Evolutionary conservation across 1,140 invertebrate genomes (phyloP).

Genomic region (Orchestia grillus): DNA sequence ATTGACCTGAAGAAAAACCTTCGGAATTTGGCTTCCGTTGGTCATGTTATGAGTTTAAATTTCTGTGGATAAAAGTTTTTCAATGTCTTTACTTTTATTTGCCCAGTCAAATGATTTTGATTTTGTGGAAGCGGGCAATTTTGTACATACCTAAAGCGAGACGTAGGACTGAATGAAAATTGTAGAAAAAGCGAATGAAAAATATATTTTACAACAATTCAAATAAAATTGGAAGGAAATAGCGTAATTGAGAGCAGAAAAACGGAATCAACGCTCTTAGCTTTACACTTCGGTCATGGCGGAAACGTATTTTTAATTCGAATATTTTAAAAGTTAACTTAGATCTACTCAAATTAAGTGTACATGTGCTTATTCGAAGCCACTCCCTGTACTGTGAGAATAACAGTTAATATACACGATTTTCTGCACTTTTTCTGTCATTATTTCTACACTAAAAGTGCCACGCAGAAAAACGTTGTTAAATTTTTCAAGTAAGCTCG

Average conservation of each 20-base stretch:
- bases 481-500: too few relatives aligned
- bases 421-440: too few relatives aligned
- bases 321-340: not conserved
- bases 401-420: not conserved
- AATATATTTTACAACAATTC: not conserved
- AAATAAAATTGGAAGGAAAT: not conserved
- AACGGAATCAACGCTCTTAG: not conserved
- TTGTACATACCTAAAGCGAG: not conserved
- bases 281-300: not conserved
- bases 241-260: not conserved
- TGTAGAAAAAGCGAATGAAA: not conserved
- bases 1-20: too few relatives aligned
- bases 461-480: too few relatives aligned
- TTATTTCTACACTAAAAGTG: too few relatives aligned
- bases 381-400: not conserved
- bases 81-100: too few relatives aligned
- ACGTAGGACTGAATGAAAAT: not conserved
- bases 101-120: too few relatives aligned
- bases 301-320: not conserved
- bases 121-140: too few relatives aligned
- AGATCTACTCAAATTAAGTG: not conserved
- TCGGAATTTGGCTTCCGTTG: too few relatives aligned
- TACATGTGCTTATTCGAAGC: not conserved
- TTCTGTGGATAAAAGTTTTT: too few relatives aligned
- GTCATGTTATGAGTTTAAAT: too few relatives aligned